phyloP scores from a whole-genome alignment of 2,797 vertebrate genomes.

The Peromyscus aztecus region DNA sequence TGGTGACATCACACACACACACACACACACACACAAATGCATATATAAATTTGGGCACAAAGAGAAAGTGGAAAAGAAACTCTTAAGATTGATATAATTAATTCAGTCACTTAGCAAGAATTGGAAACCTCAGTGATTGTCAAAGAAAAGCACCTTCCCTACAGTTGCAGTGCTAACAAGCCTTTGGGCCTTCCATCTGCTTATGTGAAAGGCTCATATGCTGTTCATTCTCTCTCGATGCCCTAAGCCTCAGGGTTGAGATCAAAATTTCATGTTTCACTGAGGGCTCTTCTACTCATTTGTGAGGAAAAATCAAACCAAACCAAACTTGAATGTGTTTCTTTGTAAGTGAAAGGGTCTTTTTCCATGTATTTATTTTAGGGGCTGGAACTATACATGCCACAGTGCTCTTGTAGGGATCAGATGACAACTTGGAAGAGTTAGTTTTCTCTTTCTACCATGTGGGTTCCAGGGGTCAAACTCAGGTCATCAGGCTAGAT shows the following conservation, averaged over 20 bases:
- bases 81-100: not conserved
- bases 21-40: not conserved
- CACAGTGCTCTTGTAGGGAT: not conserved
- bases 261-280: conserved; percentile 8
- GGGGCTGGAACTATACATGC: not conserved
- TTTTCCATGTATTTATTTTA: not conserved
- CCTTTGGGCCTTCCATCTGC: not conserved
- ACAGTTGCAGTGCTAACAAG: not conserved
- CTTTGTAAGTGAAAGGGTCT: not conserved
- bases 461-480: not conserved
- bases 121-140: not conserved
- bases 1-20: not conserved
- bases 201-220: not conserved
- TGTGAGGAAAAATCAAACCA: not conserved
- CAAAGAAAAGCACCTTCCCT: not conserved
- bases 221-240: not conserved
- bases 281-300: not conserved
- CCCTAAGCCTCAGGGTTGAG: not conserved
- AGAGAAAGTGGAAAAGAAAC: conserved; percentile 28
- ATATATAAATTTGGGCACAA: not conserved
- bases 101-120: conserved; percentile 34
- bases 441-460: not conserved
- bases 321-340: not conserved
- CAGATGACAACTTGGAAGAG: not conserved
- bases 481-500: not conserved